These are phyloP conservation scores for Beaufortia kweichowensis DNA, from an alignment of 2,113 vertebrate genomes.

Conservation along the genomic window DNA sequence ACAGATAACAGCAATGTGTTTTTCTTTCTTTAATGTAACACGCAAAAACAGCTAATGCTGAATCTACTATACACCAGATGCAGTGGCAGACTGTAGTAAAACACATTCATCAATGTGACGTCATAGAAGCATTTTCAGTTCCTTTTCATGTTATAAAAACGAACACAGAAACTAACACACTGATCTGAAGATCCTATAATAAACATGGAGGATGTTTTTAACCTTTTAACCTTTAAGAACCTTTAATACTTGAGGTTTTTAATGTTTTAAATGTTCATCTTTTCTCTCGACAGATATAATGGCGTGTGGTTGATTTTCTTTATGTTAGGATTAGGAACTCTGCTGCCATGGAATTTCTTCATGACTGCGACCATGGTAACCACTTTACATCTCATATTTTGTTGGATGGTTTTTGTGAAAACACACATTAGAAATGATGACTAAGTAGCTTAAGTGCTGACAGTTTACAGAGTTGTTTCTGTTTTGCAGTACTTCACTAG, in stretches of 20 bases:
- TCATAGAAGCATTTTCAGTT: no score
- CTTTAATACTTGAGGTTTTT: no score
- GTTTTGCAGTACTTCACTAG: slow-evolving; percentile 77
- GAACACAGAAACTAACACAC: no score
- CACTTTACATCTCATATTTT: neutral
- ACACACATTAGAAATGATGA: neutral
- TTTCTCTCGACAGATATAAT: slow-evolving; percentile 72
- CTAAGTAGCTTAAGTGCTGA: neutral
- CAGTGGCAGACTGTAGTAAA: neutral
- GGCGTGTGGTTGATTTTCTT: slow-evolving; percentile 88
- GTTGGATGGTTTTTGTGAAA: neutral
- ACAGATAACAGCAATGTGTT: neutral
- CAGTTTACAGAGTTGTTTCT: neutral
- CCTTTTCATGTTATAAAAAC: no score
- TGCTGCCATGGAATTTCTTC: slow-evolving; percentile 98
- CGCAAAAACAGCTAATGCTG: neutral
- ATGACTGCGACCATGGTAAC: slow-evolving; percentile 85
- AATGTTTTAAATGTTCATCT: neutral
- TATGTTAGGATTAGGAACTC: slow-evolving; percentile 82
- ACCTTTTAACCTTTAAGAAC: no score
- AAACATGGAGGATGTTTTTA: no score
- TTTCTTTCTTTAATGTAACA: neutral
- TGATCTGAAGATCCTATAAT: no score
- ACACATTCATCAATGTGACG: no score
- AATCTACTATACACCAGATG: neutral